A percentile compares a stretch with the other conserved stretches of the same genome.
phyloP scores from a whole-genome alignment of 2,888 invertebrate species.

The Scrobipalpa costella region DNA sequence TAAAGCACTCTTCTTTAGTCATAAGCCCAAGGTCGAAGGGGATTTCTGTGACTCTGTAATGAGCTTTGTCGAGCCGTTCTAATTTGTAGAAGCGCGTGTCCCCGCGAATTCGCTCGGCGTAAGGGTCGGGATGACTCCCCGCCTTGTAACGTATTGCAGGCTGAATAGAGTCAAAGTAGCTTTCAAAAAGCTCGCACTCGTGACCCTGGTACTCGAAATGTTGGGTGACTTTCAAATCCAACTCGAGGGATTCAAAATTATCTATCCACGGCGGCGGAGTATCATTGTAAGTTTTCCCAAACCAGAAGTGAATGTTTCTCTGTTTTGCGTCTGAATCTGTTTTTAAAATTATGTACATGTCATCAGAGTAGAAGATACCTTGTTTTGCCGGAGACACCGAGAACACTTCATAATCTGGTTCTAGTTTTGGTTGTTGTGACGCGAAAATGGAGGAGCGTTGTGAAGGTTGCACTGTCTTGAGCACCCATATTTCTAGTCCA shows the following conservation, averaged over 20 bases:
- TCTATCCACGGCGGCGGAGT: slow-evolving; percentile 18
- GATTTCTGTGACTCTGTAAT: slow-evolving; percentile 20
- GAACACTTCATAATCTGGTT: slow-evolving; percentile 18
- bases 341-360: slow-evolving; percentile 17
- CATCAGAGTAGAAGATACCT: slow-evolving; percentile 16
- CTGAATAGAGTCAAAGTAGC: slow-evolving; percentile 10
- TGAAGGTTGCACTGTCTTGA: slow-evolving; percentile 2
- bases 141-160: slow-evolving; percentile 16
- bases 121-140: slow-evolving; percentile 10
- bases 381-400: not conserved
- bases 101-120: slow-evolving; percentile 7
- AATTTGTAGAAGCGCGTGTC: slow-evolving; percentile 20
- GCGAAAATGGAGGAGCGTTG: not conserved
- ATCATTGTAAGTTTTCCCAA: slow-evolving; percentile 5
- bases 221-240: slow-evolving; percentile 10
- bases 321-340: not conserved
- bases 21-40: slow-evolving; percentile 20
- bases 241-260: slow-evolving; percentile 14
- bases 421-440: not conserved
- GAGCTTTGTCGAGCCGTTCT: not conserved
- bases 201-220: slow-evolving; percentile 19
- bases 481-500: slow-evolving; percentile 17
- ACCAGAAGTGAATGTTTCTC: slow-evolving; percentile 22
- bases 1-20: slow-evolving; percentile 22
- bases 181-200: slow-evolving; percentile 19